Evolutionary conservation across 2,113 vertebrate genomes (phyloP), one percentile per base, ranked within the genome.

Genomic region (Gymnorhina tibicen): DNA sequence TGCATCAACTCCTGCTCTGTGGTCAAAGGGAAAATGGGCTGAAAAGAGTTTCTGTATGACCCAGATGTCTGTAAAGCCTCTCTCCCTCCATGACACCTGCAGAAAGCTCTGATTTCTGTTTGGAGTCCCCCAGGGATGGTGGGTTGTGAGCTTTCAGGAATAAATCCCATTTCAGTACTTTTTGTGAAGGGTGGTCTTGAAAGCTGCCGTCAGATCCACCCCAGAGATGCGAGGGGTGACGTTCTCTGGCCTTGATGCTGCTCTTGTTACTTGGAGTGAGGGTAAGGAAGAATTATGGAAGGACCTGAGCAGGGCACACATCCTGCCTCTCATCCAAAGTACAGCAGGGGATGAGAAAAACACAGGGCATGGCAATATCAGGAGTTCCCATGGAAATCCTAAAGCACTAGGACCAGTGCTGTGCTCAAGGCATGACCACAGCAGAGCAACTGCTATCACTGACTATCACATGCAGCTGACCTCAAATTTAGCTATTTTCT

Each of bases 331-430:
- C 87, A 27, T 6, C 35, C 3, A 2, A 59, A 75, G 16, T 16
- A 16, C 53, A 42, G 17, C 7, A 22, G 58, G 32, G 33, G 17
- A 19, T 11, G 41, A 87, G n/a, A 32, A 75, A 42, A 68, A 10
- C 9, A 18, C 39, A 58, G 15, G 22, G 4, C 30, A 72, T 22
- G 7, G 42, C 33, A 68, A 2, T n/a, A 18, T 2, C 44, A 23
- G 52, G 3, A 19, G 15, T 63, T 62, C 46, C 41, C 11, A 2
- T 4, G 12, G 49, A 44, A 79, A 68, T 17, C 73, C 47, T 55
- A 28, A 78, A 49, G 20, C 14, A 4, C 13, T 7, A 13, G 44
- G 52, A 39, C 4, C 11, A n/a, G 7, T 0, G 1, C 1, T 3
- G 14, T 23, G 26, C 47, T 87, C 42, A 42, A 44, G 24, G 47